Percentiles rank a stretch among this genome's conserved stretches.
Conservation (phyloP, 2,113 vertebrate genomes). For the Hyla sarda region DNA sequence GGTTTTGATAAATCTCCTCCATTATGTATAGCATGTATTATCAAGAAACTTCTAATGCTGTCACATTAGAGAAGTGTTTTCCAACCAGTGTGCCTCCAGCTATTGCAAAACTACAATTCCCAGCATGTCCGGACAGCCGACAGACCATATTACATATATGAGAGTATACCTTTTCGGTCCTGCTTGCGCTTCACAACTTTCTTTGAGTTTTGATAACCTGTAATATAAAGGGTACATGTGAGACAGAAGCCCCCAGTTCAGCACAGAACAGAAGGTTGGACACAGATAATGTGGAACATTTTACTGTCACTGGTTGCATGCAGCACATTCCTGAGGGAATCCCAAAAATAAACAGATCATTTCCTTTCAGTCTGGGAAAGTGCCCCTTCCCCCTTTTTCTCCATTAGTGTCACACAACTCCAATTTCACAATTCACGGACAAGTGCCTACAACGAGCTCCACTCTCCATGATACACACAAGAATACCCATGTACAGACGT, state of each 20-base stretch:
- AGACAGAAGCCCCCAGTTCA: no score
- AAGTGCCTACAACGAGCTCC: background rate
- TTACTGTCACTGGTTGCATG: background rate
- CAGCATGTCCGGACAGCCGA: no score
- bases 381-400: background rate
- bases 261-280: background rate
- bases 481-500: background rate
- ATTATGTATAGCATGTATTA: no score
- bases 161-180: constrained; percentile 43
- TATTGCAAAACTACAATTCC: no score
- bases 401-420: background rate
- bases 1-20: no score
- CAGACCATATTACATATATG: no score
- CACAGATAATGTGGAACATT: no score
- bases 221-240: background rate
- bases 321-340: constrained; percentile 22
- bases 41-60: no score
- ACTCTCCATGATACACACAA: no score
- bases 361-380: constrained; percentile 36
- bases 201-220: constrained; percentile 15
- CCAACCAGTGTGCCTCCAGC: no score
- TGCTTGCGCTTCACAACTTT: constrained; percentile 11
- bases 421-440: background rate
- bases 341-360: constrained; percentile 43
- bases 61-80: no score